Conservation (phyloP, 30 jellyfish, hydroid and myxozoan species). For the Mastigias papua region DNA sequence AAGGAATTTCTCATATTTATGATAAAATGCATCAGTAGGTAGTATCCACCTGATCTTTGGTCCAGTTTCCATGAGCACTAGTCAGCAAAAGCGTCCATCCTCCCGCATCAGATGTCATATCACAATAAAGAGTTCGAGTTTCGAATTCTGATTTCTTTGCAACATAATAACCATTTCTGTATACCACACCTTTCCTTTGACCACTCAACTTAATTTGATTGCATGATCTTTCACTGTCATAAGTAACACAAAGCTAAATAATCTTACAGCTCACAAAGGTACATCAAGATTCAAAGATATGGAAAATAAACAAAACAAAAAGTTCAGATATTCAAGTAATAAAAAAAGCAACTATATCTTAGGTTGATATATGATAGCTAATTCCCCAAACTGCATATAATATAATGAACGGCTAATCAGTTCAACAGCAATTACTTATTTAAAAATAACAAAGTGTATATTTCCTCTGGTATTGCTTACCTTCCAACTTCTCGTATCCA, state of each 20-base stretch:
- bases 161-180: conserved; percentile 84
- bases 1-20: too few relatives aligned
- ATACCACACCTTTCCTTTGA: conserved; percentile 59
- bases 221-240: conserved; percentile 79
- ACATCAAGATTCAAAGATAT: background rate
- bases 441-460: too few relatives aligned
- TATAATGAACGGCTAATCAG: background rate
- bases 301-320: background rate
- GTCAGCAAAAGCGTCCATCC: conserved; percentile 98
- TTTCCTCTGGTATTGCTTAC: too few relatives aligned
- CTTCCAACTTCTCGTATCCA: conserved; percentile 80
- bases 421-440: too few relatives aligned
- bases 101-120: conserved; percentile 84
- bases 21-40: too few relatives aligned
- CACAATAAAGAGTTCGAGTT: conserved; percentile 81
- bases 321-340: background rate
- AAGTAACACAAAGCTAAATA: background rate
- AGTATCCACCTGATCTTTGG: conserved; percentile 75
- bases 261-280: background rate
- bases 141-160: conserved; percentile 20
- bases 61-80: conserved; percentile 85
- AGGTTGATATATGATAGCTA: too few relatives aligned
- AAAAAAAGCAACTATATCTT: background rate
- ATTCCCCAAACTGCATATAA: background rate
- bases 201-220: conserved; percentile 84